phyloP scores from a whole-genome alignment of 2,113 vertebrate genomes.

The Chaetura pelagica region DNA sequence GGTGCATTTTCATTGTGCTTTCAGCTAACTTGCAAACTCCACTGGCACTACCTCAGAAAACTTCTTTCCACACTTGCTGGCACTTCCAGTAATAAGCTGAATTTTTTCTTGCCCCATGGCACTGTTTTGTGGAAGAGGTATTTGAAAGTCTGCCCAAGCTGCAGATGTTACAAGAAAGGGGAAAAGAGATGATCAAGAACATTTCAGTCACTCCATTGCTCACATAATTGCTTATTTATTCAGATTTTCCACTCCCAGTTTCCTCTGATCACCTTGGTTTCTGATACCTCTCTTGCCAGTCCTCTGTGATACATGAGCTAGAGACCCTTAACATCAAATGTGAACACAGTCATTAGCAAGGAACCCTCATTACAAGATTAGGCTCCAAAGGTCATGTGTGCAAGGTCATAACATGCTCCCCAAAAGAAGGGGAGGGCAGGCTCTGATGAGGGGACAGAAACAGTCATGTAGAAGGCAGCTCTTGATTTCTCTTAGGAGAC shows the following conservation, averaged over 20 bases:
- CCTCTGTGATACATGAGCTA: neutral
- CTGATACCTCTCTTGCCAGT: neutral
- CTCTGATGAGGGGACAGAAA: neutral
- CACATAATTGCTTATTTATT: constrained; percentile 1
- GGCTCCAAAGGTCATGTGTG: neutral
- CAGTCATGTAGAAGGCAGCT: neutral
- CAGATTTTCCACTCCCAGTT: neutral
- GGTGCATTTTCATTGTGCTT: constrained; percentile 7
- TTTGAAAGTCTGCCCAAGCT: neutral
- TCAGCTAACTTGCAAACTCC: constrained; percentile 18
- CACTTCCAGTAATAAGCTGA: neutral
- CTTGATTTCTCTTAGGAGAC: neutral
- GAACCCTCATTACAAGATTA: accelerated
- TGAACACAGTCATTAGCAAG: accelerated
- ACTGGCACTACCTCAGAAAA: neutral
- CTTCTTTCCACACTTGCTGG: neutral
- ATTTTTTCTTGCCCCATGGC: neutral
- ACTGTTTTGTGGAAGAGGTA: neutral
- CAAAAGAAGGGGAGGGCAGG: neutral
- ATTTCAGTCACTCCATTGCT: neutral
- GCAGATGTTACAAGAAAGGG: neutral
- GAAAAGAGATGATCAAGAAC: neutral
- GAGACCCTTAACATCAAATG: neutral
- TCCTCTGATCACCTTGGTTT: neutral
- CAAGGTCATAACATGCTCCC: neutral